These are phyloP conservation scores for Manacus vitellinus DNA, from an alignment of 2,113 vertebrate species.

Conservation along the genomic window DNA sequence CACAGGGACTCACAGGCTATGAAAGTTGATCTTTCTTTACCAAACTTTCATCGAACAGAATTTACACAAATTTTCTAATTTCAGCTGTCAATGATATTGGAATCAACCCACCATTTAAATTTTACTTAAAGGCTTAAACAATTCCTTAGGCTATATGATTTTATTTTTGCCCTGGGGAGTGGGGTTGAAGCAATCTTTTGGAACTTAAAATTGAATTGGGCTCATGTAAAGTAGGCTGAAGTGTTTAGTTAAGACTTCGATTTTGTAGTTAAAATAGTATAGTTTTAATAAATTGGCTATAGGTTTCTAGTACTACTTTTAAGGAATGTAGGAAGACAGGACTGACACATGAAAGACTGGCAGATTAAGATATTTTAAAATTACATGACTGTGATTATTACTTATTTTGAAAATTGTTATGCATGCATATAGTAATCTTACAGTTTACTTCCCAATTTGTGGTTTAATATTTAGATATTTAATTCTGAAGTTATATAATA, in stretches of 20 bases:
- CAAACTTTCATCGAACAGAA: neutral
- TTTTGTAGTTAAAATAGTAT: neutral
- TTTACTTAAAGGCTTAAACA: neutral
- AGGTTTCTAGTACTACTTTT: neutral
- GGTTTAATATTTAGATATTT: neutral
- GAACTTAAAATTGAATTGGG: neutral
- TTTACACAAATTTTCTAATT: neutral
- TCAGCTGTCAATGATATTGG: neutral
- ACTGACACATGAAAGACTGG: neutral
- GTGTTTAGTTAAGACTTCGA: neutral
- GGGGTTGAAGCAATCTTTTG: neutral
- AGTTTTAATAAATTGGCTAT: neutral
- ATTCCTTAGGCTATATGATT: neutral
- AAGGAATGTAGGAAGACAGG: neutral
- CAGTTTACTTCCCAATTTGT: neutral
- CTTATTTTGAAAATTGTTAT: neutral
- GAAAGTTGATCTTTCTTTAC: neutral
- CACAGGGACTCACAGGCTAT: neutral
- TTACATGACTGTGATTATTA: neutral
- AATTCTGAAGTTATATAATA: neutral
- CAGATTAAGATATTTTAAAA: neutral
- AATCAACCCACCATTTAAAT: neutral
- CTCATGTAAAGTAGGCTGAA: neutral
- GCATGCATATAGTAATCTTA: neutral
- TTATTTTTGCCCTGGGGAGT: neutral